Evolutionary conservation across 2,888 invertebrate genomes (phyloP), one percentile per base, ranked within the genome.

Genomic region (Eupithecia inturbata): DNA sequence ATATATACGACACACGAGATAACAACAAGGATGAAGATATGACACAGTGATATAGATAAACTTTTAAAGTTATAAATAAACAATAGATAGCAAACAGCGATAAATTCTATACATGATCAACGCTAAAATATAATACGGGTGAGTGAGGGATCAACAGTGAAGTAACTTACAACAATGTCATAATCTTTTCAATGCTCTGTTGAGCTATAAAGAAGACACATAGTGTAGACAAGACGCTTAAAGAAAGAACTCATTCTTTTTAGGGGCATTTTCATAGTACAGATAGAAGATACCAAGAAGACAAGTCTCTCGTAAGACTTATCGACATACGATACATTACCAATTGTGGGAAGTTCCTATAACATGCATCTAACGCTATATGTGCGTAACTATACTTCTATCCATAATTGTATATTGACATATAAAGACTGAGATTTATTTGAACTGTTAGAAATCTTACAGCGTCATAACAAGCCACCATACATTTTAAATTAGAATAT

Each of bases 11-110:
- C 88, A 91, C 90, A 91, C 89, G 88, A 89, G 83, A 87, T 90
- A 91, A 92, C 89, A 89, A 89, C 91, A 88, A 91, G 89, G 85
- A 91, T 91, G 92, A 89, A 88, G 91, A 92, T 92, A 92, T 93
- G 92, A 91, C 83, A 87, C 84, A 89, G 87, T 92, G 88, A 90
- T 89, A 91, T 89, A 53, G 49, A 85, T 89, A 87, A 85, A 89
- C 81, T 84, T 89, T 64, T 77, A 84, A 86, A 80, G 70, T 75
- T 77, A 77, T 73, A 77, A 77, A 76, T 70, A 79, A 79, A 79
- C 75, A 79, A 76, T 79, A 85, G 79, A 81, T 86, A 81, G 81
- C 81, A 82, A 90, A 90, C 88, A 89, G 86, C 86, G 81, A 88
- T 91, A 89, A 83, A 90, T 85, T 88, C 84, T 89, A 86, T 85